phyloP scores from a whole-genome alignment of 2,113 vertebrate species.

The Dicerorhinus sumatrensis region DNA sequence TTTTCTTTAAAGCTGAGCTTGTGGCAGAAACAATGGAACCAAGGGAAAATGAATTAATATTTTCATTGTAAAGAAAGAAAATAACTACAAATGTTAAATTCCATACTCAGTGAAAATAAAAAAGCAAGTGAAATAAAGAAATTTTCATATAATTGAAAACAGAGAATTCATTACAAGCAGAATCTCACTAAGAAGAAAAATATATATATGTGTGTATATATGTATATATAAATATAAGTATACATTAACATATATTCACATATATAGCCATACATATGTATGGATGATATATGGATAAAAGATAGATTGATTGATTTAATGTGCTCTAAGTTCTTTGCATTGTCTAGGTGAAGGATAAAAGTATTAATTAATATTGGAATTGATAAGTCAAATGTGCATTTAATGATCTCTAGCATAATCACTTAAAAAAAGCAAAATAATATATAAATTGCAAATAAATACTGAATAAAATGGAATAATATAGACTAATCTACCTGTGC shows the following conservation, averaged over 20 bases:
- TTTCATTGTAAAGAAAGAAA: neutral
- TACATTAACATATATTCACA: neutral
- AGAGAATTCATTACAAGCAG: neutral
- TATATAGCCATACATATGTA: neutral
- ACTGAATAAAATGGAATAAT: neutral
- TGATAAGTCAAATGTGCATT: neutral
- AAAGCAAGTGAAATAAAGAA: neutral
- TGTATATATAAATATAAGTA: neutral
- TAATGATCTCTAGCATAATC: neutral
- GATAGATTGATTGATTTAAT: neutral
- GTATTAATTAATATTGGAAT: neutral
- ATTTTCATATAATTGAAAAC: neutral
- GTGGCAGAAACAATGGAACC: neutral
- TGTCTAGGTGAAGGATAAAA: neutral
- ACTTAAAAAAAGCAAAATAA: neutral
- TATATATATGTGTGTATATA: neutral
- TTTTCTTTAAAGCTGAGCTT: neutral
- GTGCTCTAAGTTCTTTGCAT: neutral
- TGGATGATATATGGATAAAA: neutral
- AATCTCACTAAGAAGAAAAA: neutral
- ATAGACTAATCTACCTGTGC: neutral
- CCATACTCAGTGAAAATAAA: neutral
- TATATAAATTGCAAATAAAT: neutral
- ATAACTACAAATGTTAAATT: neutral
- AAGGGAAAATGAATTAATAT: neutral